Percentiles rank a stretch among this genome's conserved stretches.
These are phyloP conservation scores for Austrolebias charrua DNA, from an alignment of 2,797 vertebrate genomes.

Conservation along the genomic window DNA sequence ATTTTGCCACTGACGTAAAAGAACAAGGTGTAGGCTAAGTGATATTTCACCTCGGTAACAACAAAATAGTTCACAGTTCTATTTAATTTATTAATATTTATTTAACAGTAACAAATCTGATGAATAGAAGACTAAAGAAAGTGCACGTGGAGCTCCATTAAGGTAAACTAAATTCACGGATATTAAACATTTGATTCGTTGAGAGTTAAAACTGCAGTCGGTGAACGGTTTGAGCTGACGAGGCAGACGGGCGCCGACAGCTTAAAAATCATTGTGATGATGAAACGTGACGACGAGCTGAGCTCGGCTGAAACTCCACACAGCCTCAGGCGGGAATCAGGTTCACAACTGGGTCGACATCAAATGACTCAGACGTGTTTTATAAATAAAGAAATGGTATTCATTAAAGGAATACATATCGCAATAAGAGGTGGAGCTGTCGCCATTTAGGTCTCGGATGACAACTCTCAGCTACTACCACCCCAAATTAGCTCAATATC, in stretches of 20 bases:
- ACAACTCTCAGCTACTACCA: too few species aligned
- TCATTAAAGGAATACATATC: background rate
- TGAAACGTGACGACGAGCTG: conserved; percentile 36
- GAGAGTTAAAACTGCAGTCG: conserved; percentile 26
- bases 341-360: background rate
- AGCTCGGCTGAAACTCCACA: conserved; percentile 30
- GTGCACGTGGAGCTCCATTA: background rate
- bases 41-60: background rate
- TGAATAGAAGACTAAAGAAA: background rate
- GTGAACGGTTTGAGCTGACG: conserved; percentile 25
- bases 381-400: too few species aligned
- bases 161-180: conserved; percentile 36
- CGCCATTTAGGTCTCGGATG: too few species aligned
- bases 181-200: conserved; percentile 19
- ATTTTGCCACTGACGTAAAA: too few species aligned
- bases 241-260: conserved; percentile 11
- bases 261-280: conserved; percentile 28
- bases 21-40: too few species aligned
- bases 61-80: background rate
- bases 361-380: background rate
- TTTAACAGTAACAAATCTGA: background rate
- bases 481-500: too few species aligned
- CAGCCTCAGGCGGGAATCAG: background rate
- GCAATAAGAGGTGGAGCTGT: too few species aligned
- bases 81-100: background rate